These are phyloP conservation scores for Dipodomys merriami DNA, from an alignment of 2,113 vertebrate genomes.

Conservation along the genomic window DNA sequence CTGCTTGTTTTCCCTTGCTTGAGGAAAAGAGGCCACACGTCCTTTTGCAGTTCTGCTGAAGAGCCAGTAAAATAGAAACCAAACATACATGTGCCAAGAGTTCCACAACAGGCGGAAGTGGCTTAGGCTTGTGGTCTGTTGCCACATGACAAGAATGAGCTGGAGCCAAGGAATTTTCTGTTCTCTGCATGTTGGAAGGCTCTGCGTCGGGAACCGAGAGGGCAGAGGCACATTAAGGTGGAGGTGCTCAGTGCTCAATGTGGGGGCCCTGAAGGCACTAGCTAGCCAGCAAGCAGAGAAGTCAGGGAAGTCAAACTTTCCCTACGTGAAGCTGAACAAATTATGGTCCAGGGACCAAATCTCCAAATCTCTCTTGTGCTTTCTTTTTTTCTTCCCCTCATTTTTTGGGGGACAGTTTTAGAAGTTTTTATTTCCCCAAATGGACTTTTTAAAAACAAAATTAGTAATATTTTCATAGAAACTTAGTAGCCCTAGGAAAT, in stretches of 20 bases:
- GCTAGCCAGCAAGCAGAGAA: background rate
- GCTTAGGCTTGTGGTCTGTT: constrained; percentile 71
- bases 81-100: constrained; percentile 71
- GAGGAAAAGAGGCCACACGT: constrained; percentile 55
- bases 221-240: background rate
- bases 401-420: background rate
- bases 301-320: background rate
- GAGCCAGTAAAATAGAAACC: constrained; percentile 76
- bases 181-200: constrained; percentile 44
- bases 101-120: constrained; percentile 72
- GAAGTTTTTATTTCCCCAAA: constrained; percentile 38
- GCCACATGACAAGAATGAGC: constrained; percentile 63
- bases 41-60: constrained; percentile 65
- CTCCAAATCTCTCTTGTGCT: background rate
- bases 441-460: background rate
- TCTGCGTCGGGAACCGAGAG: background rate
- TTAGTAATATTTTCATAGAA: constrained; percentile 6
- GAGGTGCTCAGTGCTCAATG: fast-evolving
- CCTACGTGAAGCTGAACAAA: background rate
- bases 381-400: background rate
- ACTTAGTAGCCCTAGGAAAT: constrained; percentile 1
- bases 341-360: background rate
- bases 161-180: constrained; percentile 69
- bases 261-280: too few species aligned
- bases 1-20: constrained; percentile 43